phyloP scores from a whole-genome alignment of 2,888 invertebrate genomes.

The Glyphotaelius pellucidus region DNA sequence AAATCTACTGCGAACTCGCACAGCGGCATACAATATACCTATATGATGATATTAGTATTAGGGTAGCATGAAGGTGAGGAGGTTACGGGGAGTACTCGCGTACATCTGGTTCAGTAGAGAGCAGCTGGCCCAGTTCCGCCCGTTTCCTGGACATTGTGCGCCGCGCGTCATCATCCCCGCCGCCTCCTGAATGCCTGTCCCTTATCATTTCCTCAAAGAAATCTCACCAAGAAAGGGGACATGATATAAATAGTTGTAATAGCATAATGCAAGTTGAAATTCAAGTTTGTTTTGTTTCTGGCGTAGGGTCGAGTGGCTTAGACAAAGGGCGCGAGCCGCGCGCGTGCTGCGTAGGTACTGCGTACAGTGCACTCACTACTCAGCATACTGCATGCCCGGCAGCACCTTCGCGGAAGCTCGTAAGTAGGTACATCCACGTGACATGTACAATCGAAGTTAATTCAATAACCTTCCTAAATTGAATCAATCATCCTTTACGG shows the following conservation, averaged over 20 bases:
- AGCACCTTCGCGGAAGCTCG: not conserved
- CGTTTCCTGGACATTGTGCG: slow-evolving; percentile 66
- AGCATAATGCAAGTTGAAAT: slow-evolving; percentile 59
- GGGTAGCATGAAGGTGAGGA: slow-evolving; percentile 35
- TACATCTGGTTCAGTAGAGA: slow-evolving; percentile 55
- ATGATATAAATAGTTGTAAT: slow-evolving; percentile 46
- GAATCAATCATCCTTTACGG: not conserved
- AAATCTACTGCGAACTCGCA: not conserved
- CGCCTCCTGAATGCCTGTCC: slow-evolving; percentile 63
- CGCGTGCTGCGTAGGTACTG: slow-evolving; percentile 47
- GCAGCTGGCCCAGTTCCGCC: slow-evolving; percentile 63
- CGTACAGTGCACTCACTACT: not conserved
- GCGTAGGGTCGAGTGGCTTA: slow-evolving; percentile 58
- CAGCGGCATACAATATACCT: not conserved
- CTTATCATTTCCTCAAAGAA: slow-evolving; percentile 63
- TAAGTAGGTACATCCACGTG: not conserved
- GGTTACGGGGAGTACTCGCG: slow-evolving; percentile 18
- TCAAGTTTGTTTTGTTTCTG: slow-evolving; percentile 60
- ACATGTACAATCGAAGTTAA: not conserved
- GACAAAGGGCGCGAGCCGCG: slow-evolving; percentile 56
- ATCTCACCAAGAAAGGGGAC: slow-evolving; percentile 53
- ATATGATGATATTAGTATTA: not conserved
- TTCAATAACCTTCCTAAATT: not conserved
- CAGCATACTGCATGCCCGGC: not conserved
- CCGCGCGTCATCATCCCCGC: slow-evolving; percentile 62